Evolutionary conservation across 2,888 invertebrate species (phyloP).

Genomic region (Apamea monoglypha): DNA sequence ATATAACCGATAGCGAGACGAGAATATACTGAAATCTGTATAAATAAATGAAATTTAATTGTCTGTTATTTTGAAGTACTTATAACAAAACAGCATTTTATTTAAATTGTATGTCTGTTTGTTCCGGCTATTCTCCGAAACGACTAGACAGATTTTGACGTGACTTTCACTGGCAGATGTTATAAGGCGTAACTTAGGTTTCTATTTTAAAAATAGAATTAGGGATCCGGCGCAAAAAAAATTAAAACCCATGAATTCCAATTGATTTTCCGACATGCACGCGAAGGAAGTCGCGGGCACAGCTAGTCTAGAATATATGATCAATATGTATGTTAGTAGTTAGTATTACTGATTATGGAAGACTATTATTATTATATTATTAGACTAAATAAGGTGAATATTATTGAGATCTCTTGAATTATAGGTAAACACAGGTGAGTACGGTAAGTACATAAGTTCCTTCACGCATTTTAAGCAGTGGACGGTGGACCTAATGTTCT

Average conservation of each 20-base stretch:
- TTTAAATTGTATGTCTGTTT: background rate
- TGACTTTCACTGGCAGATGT: background rate
- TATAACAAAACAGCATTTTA: background rate
- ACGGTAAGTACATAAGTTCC: background rate
- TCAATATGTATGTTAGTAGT: no score
- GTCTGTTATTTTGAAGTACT: background rate
- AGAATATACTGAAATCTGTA: background rate
- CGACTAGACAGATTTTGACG: background rate
- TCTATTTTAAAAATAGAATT: no score
- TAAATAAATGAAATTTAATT: background rate
- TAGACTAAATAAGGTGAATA: background rate
- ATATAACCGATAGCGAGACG: background rate
- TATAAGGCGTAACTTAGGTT: background rate
- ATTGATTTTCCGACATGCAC: no score
- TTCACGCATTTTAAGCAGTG: background rate
- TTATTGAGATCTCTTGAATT: background rate
- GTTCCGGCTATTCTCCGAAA: background rate
- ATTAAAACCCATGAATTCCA: no score
- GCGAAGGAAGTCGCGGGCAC: no score
- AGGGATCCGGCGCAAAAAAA: no score
- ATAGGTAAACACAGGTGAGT: background rate
- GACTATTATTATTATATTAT: no score
- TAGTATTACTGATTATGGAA: no score
- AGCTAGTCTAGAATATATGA: background rate
- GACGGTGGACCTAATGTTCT: background rate